phyloP scores from a whole-genome alignment of 2,113 vertebrate genomes.

The Choloepus hoffmanni region DNA sequence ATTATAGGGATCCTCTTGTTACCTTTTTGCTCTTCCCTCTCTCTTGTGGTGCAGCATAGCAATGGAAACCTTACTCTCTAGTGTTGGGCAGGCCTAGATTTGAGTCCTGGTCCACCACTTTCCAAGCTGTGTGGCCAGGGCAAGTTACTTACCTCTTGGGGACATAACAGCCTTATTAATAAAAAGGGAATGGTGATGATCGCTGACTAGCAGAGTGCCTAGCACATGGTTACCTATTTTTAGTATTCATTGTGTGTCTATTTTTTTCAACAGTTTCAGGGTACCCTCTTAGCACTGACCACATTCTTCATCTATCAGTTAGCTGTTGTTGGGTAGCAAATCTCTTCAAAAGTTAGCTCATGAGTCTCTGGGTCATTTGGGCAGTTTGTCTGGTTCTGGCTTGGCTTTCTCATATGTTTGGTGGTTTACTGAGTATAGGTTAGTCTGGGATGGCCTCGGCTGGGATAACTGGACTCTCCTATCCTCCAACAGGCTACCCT shows the following conservation, averaged over 20 bases:
- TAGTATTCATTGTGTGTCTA: neutral
- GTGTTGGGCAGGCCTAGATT: neutral
- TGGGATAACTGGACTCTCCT: neutral
- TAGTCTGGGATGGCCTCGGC: neutral
- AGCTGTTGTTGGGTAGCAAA: neutral
- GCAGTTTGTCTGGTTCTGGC: neutral
- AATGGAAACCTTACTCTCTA: neutral
- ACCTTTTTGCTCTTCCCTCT: neutral
- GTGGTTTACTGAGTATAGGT: neutral
- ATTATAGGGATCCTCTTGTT: neutral
- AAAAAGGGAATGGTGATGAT: neutral
- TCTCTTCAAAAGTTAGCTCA: neutral
- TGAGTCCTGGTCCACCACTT: neutral
- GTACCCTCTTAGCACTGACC: neutral
- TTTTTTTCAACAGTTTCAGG: neutral
- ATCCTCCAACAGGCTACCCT: neutral
- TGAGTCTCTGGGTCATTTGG: neutral
- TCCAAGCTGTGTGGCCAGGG: neutral
- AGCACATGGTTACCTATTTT: neutral
- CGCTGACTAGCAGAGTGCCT: neutral
- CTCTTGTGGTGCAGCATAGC: no score
- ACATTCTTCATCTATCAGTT: neutral
- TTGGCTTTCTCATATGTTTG: neutral
- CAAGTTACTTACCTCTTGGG: neutral
- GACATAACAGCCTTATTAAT: neutral